Evolutionary conservation across 2,797 vertebrate species (phyloP), one percentile per base, ranked within the genome.

Genomic region (Fundulus diaphanus): DNA sequence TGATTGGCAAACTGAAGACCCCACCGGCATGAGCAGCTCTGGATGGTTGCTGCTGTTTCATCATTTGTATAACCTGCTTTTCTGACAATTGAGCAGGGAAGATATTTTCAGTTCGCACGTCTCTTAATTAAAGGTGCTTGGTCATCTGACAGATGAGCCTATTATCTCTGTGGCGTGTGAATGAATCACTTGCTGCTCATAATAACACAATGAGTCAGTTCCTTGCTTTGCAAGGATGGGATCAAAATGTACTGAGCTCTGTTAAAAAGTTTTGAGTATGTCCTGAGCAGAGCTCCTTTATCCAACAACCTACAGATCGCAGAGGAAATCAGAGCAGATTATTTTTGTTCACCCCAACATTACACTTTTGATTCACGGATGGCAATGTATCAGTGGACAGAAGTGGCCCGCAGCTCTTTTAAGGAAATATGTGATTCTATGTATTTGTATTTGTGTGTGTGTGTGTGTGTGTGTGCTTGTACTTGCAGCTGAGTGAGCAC

Each of bases 121-220:
- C 83, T 84, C 72, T 80, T 88, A 86, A 89, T 90, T 89, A 92
- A 82, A 92, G 80, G 73, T 80, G 75, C 70, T 82, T 77, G 66
- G 69, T 81, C 83, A 74, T 78, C 79, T 88, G 88, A 92, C 82
- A 88, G 87, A 91, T 90, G 82, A 90, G 88, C 80, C 84, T 79
- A 90, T 92, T 90, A 91, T 90, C 89, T 92, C 89, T 80, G 79
- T 48, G 33, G 86, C 82, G 80, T 86, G 72, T 52, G 83, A 84
- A 87, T 83, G 72, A 91, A 85, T 85, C 80, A 71, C 81, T 83
- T 80, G 79, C 82, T 78, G 81, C 80, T 83, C 78, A 78, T 84
- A 87, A 88, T 74, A 80, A 80, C 78, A 78, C 87, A 89, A 92
- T 89, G 81, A 89, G 79, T 78, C 81, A 59, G 71, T 82, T 82